Conservation (phyloP, 1,140 invertebrate species). For the Trypoxylus dichotomus region DNA sequence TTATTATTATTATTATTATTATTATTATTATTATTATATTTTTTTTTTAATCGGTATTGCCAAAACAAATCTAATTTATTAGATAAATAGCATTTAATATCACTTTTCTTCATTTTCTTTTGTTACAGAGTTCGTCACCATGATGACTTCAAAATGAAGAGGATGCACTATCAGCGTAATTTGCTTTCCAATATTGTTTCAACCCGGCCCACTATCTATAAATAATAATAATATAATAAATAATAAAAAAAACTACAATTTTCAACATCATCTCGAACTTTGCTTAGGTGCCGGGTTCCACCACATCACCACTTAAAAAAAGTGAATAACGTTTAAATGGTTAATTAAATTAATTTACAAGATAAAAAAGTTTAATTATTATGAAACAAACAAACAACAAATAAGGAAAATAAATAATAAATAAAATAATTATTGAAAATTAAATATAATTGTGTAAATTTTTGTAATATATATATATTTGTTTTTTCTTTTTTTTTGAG, state of each 20-base stretch:
- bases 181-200: slow-evolving; percentile 57
- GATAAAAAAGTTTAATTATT: slow-evolving; percentile 34
- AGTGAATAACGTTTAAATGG: slow-evolving; percentile 49
- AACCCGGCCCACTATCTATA: slow-evolving; percentile 51
- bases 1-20: too few relatives aligned
- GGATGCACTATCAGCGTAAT: slow-evolving; percentile 51
- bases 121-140: slow-evolving; percentile 95
- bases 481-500: slow-evolving; percentile 45
- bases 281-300: slow-evolving; percentile 49
- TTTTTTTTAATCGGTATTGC: too few relatives aligned
- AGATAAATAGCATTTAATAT: too few relatives aligned
- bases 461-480: slow-evolving; percentile 50
- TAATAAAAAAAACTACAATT: slow-evolving; percentile 33
- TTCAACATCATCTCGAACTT: slow-evolving; percentile 47
- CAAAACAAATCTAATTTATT: too few relatives aligned
- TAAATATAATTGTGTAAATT: slow-evolving; percentile 54
- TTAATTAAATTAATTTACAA: slow-evolving; percentile 50
- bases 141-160: slow-evolving; percentile 97
- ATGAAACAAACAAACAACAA: too few relatives aligned
- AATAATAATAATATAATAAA: too few relatives aligned
- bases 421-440: slow-evolving; percentile 45
- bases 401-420: slow-evolving; percentile 43
- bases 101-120: slow-evolving; percentile 36
- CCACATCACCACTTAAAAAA: slow-evolving; percentile 32
- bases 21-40: too few relatives aligned